Base-by-base conservation (phyloP, 2,113 vertebrate species). In the Myiozetetes cayanensis region DNA sequence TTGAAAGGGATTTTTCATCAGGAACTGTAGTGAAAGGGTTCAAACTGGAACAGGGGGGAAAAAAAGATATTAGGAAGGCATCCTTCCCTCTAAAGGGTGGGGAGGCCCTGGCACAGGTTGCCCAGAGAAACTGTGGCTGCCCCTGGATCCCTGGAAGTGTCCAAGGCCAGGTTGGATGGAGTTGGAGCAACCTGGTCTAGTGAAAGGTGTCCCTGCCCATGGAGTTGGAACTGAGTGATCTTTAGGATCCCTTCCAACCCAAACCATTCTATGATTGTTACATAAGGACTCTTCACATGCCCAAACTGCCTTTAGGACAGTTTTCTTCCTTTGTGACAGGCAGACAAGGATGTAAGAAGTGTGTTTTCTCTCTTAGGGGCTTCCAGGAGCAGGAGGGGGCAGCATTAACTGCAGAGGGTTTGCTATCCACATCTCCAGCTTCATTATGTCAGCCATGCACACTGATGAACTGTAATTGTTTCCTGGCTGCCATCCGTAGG, bases 401-500 rank as follows among this genome's bases (percentile, higher is more conserved):
- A 70, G 55, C 50, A 72, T 31, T 85, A 89, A 44, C 80, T 63
- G 46, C 70, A 65, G 73, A 27, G 46, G n/a, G 19, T 68, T 90
- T 94, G 59, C 73, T 75, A 16, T 80, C 79, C 78, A 43, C n/a
- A 1, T 68, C 90, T 87, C 85, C 76, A 66, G 56, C 76, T 75
- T 39, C 73, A 39, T 95, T 82, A 62, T 67, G 46, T 55, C 43
- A 83, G 9, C 93, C 53, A 8, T 30, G 72, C 67, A 88, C 61
- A 15, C 52, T 85, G 96, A 93, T 90, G 88, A 95, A 70, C 87
- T 85, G 28, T 95, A 96, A 96, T 92, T 86, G 87, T 95, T 96
- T 94, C 92, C 90, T 88, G 90, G 85, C 53, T 91, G 46, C 50
- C 1, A 1, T 74, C 49, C 63, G 71, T 79, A 91, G 90, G 70